A percentile compares a stretch with the other conserved stretches of the same genome.
phyloP scores from a whole-genome alignment of 2,888 invertebrate species.

The Eilema caniola region DNA sequence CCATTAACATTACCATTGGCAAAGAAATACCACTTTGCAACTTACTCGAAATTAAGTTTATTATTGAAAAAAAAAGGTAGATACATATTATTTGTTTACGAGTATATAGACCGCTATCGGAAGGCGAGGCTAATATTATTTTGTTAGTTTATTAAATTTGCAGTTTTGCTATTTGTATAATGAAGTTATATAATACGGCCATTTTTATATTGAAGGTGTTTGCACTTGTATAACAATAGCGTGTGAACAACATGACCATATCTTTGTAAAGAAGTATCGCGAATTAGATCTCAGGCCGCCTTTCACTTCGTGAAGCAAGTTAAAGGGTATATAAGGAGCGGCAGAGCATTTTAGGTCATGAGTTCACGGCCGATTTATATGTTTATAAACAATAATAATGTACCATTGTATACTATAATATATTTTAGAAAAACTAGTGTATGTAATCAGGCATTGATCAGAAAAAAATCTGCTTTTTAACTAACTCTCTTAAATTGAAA shows the following conservation, averaged over 20 bases:
- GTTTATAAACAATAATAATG: constrained; percentile 14
- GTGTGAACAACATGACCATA: constrained; percentile 73
- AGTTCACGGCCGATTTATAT: constrained; percentile 57
- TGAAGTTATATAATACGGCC: constrained; percentile 64
- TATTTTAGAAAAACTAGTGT: not conserved
- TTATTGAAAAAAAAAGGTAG: constrained; percentile 13
- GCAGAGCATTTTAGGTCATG: constrained; percentile 69
- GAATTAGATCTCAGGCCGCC: constrained; percentile 73
- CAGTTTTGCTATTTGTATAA: constrained; percentile 56
- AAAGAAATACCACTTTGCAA: constrained; percentile 44
- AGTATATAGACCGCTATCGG: not conserved
- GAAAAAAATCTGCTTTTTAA: not conserved
- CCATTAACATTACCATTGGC: constrained; percentile 44
- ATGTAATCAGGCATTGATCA: not conserved
- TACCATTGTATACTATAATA: not conserved
- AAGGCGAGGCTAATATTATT: not conserved
- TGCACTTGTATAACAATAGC: constrained; percentile 68
- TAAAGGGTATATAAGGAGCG: constrained; percentile 74
- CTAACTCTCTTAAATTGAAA: not conserved
- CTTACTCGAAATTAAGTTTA: constrained; percentile 10
- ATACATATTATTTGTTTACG: not conserved
- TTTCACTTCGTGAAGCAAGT: constrained; percentile 76
- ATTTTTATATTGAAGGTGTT: constrained; percentile 62
- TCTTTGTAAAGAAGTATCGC: constrained; percentile 66
- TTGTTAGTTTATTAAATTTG: constrained; percentile 6